These are phyloP conservation scores for Pseudorhombus dupliciocellatus DNA, from an alignment of 2,113 vertebrate species.

Conservation along the genomic window DNA sequence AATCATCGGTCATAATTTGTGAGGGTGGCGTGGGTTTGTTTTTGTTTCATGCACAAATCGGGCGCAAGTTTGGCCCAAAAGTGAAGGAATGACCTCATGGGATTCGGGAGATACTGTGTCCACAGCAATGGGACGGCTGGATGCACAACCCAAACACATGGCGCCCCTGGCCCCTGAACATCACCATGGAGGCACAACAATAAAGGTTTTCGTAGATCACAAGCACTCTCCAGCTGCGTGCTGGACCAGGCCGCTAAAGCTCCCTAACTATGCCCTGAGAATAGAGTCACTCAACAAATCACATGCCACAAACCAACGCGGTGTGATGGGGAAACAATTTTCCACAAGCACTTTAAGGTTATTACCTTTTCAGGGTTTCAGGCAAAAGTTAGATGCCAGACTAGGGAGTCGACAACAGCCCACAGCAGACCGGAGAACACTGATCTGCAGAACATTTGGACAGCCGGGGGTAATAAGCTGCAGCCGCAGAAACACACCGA, in stretches of 20 bases:
- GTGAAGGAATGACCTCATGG: background rate
- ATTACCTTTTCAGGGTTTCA: slow-evolving; percentile 42
- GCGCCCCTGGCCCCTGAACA: no score
- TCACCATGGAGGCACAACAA: background rate
- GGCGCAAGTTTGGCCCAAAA: background rate
- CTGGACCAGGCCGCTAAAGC: background rate
- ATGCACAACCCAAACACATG: no score
- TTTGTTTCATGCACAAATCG: background rate
- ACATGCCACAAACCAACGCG: slow-evolving; percentile 15
- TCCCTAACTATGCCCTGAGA: background rate
- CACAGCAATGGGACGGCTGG: background rate
- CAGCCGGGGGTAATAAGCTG: background rate
- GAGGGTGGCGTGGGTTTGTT: background rate
- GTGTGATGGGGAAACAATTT: slow-evolving; percentile 28
- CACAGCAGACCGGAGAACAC: slow-evolving; percentile 13
- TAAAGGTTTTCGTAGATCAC: background rate
- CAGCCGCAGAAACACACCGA: background rate
- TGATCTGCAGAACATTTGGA: slow-evolving; percentile 7
- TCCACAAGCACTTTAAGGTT: slow-evolving; percentile 38
- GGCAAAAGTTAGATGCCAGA: slow-evolving; percentile 46
- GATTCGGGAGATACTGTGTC: no score
- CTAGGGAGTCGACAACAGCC: slow-evolving; percentile 27
- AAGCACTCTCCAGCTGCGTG: background rate
- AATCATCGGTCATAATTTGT: slow-evolving; percentile 12
- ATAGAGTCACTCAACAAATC: slow-evolving; percentile 23